Conservation (phyloP, 2,797 vertebrate species). For the Catamblyrhynchus diadema region DNA sequence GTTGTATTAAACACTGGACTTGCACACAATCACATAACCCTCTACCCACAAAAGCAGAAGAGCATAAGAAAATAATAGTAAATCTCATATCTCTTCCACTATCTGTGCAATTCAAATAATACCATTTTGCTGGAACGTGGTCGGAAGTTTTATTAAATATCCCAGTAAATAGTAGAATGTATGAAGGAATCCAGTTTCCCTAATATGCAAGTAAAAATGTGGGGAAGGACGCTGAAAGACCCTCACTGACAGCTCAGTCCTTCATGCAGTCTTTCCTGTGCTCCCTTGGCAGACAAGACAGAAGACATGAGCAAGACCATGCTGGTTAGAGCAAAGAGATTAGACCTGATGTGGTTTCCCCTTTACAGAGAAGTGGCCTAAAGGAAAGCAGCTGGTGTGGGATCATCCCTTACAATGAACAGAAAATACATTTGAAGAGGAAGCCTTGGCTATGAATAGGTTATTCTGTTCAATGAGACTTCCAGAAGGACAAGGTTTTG, state of each 20-base stretch:
- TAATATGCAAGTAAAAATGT: neutral
- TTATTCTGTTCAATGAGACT: neutral
- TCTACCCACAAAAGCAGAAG: neutral
- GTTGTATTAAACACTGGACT: neutral
- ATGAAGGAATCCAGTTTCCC: neutral
- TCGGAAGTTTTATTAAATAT: neutral
- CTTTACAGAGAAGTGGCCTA: neutral
- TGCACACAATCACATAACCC: neutral
- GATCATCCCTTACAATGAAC: neutral
- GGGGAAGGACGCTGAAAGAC: neutral
- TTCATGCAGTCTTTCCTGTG: rapidly evolving
- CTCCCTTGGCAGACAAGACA: neutral
- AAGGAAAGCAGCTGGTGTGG: neutral
- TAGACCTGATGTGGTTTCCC: neutral
- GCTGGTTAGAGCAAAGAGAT: neutral
- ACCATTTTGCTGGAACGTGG: neutral
- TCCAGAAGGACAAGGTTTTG: neutral
- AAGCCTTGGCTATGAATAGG: neutral
- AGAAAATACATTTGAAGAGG: neutral
- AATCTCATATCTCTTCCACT: neutral
- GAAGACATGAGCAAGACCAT: neutral
- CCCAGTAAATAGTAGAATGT: neutral
- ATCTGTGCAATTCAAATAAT: neutral
- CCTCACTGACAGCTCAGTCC: neutral
- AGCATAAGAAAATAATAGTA: neutral